Evolutionary conservation across 2,113 vertebrate species (phyloP).

Genomic region (Cricetomys ansorgei): DNA sequence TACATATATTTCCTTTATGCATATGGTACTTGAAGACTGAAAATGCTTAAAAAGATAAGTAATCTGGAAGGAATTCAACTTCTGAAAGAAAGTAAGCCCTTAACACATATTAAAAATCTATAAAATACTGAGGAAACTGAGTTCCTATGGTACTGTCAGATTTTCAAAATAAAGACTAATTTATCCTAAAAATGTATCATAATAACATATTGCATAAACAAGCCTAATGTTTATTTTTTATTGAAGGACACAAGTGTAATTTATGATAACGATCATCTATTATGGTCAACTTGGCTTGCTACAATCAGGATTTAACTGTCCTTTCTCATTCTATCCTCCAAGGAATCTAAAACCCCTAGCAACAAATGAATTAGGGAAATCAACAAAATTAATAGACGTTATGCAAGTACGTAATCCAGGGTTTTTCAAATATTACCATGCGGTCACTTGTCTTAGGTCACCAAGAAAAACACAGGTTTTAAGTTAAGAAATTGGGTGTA

Average conservation of each 20-base stretch:
- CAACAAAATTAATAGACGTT: neutral
- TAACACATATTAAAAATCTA: neutral
- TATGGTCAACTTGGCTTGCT: rapidly evolving
- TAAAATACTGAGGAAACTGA: neutral
- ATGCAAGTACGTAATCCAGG: neutral
- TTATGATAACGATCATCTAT: neutral
- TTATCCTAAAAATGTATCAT: neutral
- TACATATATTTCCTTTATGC: neutral
- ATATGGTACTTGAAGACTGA: neutral
- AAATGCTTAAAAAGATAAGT: neutral
- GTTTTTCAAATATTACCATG: neutral
- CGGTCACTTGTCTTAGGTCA: neutral
- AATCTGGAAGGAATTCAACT: neutral
- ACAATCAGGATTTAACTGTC: neutral
- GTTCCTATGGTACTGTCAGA: neutral
- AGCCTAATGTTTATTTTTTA: neutral
- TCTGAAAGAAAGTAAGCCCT: neutral
- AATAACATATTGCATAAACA: neutral
- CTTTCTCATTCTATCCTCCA: neutral
- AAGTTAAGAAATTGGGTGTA: neutral
- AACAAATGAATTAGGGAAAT: neutral
- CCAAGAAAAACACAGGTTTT: neutral
- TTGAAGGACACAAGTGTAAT: neutral
- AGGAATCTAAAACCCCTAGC: neutral
- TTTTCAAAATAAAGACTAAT: neutral